Conservation (phyloP, 92 coral and sea anemone genomes). For the Scolanthus callimorphus region DNA sequence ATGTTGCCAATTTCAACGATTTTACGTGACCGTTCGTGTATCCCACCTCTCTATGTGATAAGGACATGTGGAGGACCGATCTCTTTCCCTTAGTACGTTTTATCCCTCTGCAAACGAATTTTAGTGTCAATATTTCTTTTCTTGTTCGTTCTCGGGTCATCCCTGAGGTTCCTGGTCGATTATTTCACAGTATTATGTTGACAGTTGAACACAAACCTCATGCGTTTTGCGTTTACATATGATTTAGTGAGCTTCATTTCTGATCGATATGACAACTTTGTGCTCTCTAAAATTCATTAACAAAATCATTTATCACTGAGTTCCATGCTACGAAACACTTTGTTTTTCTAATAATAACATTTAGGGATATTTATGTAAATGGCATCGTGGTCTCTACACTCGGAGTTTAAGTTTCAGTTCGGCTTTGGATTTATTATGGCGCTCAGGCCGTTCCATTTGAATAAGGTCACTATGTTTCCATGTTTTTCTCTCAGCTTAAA, state of each 20-base stretch:
- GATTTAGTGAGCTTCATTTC: neutral
- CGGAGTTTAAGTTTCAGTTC: neutral
- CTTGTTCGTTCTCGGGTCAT: neutral
- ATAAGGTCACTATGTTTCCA: conserved; percentile 22
- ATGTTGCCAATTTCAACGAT: conserved; percentile 14
- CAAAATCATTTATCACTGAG: neutral
- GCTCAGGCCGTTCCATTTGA: neutral
- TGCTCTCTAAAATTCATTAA: neutral
- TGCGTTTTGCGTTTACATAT: neutral
- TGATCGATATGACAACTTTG: neutral
- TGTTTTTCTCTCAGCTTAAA: neutral
- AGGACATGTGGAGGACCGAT: no score
- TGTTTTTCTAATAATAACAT: conserved; percentile 1
- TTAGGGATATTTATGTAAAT: neutral
- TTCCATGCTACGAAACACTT: neutral
- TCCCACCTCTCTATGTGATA: no score
- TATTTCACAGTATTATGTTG: conserved; percentile 3
- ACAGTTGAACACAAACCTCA: conserved; percentile 23
- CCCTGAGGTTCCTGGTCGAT: neutral
- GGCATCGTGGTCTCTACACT: neutral
- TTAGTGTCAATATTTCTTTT: neutral
- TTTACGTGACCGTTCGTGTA: conserved; percentile 27
- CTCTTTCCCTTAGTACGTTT: no score
- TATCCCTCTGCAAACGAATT: no score
- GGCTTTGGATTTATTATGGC: neutral